A percentile compares a stretch with the other conserved stretches of the same genome.
Evolutionary conservation across 2,888 invertebrate genomes (phyloP).

Genomic region (Chalcosyrphus nemorum): DNA sequence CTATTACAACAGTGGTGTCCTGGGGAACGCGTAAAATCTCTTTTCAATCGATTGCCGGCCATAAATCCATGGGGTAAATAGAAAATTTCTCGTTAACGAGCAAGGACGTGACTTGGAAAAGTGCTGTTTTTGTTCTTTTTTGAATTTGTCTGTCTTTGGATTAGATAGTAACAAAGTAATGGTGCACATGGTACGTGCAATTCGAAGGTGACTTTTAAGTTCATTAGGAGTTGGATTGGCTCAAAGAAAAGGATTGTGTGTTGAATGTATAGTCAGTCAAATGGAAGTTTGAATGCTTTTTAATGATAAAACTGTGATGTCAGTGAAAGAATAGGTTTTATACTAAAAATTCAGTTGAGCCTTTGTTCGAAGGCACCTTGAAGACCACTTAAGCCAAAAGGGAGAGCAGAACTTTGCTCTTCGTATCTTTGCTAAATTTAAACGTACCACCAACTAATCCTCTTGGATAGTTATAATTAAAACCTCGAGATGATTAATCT

Average conservation of each 20-base stretch:
- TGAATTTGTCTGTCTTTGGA: background rate
- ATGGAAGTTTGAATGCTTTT: too few species aligned
- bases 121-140: background rate
- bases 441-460: too few species aligned
- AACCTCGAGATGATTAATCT: too few species aligned
- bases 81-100: slow-evolving; percentile 17
- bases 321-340: too few species aligned
- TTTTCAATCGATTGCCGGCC: background rate
- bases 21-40: background rate
- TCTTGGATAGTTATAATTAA: too few species aligned
- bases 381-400: too few species aligned
- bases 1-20: background rate
- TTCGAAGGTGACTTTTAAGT: background rate
- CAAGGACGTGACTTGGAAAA: slow-evolving; percentile 1
- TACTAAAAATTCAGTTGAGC: too few species aligned
- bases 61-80: background rate
- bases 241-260: background rate
- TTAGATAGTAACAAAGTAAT: background rate
- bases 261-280: too few species aligned
- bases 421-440: too few species aligned
- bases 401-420: too few species aligned
- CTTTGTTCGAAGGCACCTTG: too few species aligned
- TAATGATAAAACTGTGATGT: too few species aligned
- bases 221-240: background rate
- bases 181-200: background rate